Evolutionary conservation across 2,888 invertebrate genomes (phyloP), one percentile per base, ranked within the genome.

Genomic region (Meta bourneti): DNA sequence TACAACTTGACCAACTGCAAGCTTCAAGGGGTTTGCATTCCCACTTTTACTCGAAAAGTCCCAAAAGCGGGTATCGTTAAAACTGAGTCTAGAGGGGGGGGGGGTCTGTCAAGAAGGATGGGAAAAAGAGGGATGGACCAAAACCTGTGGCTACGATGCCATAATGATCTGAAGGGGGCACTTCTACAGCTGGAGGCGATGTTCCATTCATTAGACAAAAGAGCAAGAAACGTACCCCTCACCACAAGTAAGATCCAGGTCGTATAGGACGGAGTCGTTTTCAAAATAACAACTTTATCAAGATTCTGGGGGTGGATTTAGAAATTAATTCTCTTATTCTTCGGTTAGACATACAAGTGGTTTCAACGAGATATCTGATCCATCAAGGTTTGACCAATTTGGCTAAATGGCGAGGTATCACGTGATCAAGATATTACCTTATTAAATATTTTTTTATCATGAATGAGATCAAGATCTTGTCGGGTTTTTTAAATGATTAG

Each of bases 241-340:
- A 34, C 72, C 75, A 13, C 75, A 34, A 11, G 20, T 9, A 0
- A 34, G 6, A 13, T 4, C 72, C 6, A 0, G 20, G 0, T 20
- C 71, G 19, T 20, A 71, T 20, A 71, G 16, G 34, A 49, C 49
- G 16, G 75, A 75, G 75, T 34, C 49, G 75, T 75, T 49, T 75
- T 75, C 49, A 75, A 34, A 48, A 34, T 75, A 49, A 75, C 75
- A 75, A 75, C 75, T 75, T 75, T 34, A 75, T 34, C 49, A 48
- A 75, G 75, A 8, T 34, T 75, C 9, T 0, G 75, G 75, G 75
- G 75, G 34, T 34, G 34, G 34, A 48, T 7, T 7, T 13, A 16
- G 34, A 75, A 11, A 13, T 4, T 9, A 34, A 48, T 75, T 75
- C 7, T 5, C 48, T 75, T 4, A 16, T 13, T 75, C 34, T 75